These are phyloP conservation scores for Ciconia stormi DNA, from an alignment of 2,113 vertebrate species.

Conservation along the genomic window DNA sequence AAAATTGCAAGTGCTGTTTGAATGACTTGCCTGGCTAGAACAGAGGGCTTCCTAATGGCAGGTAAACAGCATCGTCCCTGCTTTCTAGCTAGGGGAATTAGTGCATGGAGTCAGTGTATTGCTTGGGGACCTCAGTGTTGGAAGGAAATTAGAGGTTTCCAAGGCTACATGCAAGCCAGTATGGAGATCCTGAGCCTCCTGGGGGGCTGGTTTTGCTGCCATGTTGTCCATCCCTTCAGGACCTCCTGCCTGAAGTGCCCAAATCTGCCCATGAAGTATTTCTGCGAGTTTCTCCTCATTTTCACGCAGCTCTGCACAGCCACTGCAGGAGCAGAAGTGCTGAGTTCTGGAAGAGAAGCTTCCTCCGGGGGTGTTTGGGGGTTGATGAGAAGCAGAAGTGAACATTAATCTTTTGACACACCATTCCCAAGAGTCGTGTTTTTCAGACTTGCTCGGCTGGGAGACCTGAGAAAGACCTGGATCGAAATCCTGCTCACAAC, in stretches of 20 bases:
- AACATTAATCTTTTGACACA: not conserved
- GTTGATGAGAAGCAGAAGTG: not conserved
- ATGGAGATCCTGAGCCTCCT: not conserved
- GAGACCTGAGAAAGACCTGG: not conserved
- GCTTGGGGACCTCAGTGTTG: not conserved
- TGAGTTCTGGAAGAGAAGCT: not conserved
- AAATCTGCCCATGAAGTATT: not conserved
- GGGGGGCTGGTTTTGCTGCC: not conserved
- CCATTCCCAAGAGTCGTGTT: fast-evolving
- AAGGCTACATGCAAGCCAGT: not conserved
- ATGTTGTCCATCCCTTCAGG: not conserved
- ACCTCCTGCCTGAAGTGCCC: not conserved
- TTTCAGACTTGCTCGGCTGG: not conserved
- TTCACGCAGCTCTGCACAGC: not conserved
- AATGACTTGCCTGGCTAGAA: not conserved
- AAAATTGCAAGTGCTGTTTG: not conserved
- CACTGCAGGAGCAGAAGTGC: not conserved
- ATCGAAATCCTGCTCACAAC: not conserved
- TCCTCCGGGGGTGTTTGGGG: fast-evolving
- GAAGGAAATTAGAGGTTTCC: not conserved
- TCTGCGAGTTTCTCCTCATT: not conserved
- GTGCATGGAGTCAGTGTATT: no score
- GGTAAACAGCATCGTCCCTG: not conserved
- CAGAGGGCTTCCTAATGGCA: not conserved
- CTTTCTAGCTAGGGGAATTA: not conserved